Conservation (phyloP, 2,888 invertebrate species). For the Hedya salicella region DNA sequence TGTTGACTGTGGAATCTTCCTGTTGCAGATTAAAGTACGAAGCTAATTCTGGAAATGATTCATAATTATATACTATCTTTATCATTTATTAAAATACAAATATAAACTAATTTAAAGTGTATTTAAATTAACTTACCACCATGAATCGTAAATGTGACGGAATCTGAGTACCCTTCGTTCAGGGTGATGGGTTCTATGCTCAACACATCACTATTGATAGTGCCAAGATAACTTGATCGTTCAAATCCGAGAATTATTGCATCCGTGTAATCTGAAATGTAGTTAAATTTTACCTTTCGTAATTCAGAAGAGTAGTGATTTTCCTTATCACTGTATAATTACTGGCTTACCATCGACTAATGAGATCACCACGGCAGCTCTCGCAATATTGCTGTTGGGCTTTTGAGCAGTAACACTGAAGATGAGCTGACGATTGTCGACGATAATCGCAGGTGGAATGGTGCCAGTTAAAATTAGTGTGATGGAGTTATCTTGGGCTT, state of each 20-base stretch:
- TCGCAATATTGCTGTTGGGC: slow-evolving; percentile 37
- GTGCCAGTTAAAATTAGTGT: slow-evolving; percentile 37
- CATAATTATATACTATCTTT: not conserved
- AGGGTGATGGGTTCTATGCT: slow-evolving; percentile 43
- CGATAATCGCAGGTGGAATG: slow-evolving; percentile 43
- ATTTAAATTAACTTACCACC: slow-evolving; percentile 43
- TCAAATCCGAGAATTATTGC: slow-evolving; percentile 48
- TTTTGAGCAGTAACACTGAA: slow-evolving; percentile 47
- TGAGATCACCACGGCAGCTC: slow-evolving; percentile 41
- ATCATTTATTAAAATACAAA: not conserved
- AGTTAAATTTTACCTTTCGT: not conserved
- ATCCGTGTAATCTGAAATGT: slow-evolving; percentile 22
- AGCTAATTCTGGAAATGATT: slow-evolving; percentile 46
- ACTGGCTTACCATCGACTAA: slow-evolving; percentile 9
- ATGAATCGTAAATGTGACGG: slow-evolving; percentile 40
- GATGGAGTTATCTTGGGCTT: slow-evolving; percentile 36
- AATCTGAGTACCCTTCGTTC: slow-evolving; percentile 42
- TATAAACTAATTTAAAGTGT: slow-evolving; percentile 23
- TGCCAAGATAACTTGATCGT: slow-evolving; percentile 47
- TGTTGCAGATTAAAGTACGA: slow-evolving; percentile 44
- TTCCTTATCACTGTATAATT: not conserved
- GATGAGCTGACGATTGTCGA: slow-evolving; percentile 47
- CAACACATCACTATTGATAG: slow-evolving; percentile 37
- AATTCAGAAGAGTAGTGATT: not conserved
- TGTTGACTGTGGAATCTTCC: slow-evolving; percentile 44